Evolutionary conservation across 2,113 vertebrate species (phyloP).

Genomic region (Muntiacus reevesi): DNA sequence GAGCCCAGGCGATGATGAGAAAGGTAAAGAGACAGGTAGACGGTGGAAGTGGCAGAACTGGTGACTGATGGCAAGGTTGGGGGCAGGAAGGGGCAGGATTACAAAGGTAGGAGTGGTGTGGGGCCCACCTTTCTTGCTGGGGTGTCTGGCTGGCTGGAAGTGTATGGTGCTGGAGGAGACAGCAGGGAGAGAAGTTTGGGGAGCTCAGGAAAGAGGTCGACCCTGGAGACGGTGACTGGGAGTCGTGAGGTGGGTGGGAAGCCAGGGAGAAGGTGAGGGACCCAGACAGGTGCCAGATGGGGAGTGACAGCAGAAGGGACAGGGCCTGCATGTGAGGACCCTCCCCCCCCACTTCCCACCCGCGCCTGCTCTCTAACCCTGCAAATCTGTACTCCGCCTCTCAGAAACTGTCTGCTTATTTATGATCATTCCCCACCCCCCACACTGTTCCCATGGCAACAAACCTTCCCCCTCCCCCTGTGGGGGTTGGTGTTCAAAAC

Average conservation of each 20-base stretch:
- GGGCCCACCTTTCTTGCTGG: not conserved
- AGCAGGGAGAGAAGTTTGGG: not conserved
- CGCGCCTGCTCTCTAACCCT: not conserved
- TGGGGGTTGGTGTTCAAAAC: not conserved
- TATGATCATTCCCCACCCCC: not conserved
- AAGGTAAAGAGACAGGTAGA: not conserved
- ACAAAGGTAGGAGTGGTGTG: not conserved
- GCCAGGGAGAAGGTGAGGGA: too few species aligned
- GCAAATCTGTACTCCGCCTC: not conserved
- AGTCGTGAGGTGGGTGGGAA: not conserved
- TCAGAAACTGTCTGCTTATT: not conserved
- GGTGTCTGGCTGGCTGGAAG: not conserved
- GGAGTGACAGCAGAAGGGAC: not conserved
- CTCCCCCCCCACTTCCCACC: not conserved
- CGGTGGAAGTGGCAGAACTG: too few species aligned
- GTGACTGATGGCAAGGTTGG: not conserved
- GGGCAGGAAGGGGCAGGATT: not conserved
- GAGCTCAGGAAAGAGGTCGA: not conserved
- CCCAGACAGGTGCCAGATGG: not conserved
- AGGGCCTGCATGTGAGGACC: not conserved
- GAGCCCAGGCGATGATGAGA: too few species aligned
- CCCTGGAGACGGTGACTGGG: not conserved
- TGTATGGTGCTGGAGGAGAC: fast-evolving
- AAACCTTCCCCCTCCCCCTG: not conserved
- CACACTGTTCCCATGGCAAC: not conserved